These are phyloP conservation scores for Conistra vaccinii DNA, from an alignment of 2,888 invertebrate species.

Conservation along the genomic window DNA sequence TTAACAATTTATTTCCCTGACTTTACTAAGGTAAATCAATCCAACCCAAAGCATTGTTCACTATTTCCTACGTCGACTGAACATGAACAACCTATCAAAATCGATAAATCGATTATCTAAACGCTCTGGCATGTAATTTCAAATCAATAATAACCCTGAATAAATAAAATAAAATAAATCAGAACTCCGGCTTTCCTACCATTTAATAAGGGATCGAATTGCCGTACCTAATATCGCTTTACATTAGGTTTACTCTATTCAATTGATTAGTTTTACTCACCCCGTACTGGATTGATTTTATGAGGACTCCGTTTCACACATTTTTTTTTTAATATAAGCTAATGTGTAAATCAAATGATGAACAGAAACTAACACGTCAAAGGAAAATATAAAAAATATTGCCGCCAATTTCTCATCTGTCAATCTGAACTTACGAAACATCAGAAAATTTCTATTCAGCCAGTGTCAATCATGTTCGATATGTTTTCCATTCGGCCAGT, in stretches of 20 bases:
- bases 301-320: neutral
- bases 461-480: neutral
- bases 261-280: constrained; percentile 13
- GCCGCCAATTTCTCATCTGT: neutral
- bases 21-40: neutral
- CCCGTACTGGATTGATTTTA: neutral
- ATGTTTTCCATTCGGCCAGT: neutral
- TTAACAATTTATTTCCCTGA: neutral
- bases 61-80: neutral
- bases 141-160: constrained; percentile 21
- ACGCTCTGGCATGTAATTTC: constrained; percentile 13
- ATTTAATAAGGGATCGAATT: constrained; percentile 10
- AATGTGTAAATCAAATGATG: neutral
- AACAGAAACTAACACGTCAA: neutral
- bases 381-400: neutral
- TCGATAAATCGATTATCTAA: constrained; percentile 5
- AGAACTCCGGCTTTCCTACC: constrained; percentile 3
- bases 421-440: neutral
- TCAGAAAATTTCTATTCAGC: neutral
- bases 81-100: neutral
- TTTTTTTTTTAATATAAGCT: neutral
- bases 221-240: neutral
- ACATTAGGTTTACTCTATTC: neutral
- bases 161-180: constrained; percentile 19
- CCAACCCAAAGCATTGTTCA: neutral